Evolutionary conservation across 2,113 vertebrate species (phyloP).

Genomic region (Varanus salvator): DNA sequence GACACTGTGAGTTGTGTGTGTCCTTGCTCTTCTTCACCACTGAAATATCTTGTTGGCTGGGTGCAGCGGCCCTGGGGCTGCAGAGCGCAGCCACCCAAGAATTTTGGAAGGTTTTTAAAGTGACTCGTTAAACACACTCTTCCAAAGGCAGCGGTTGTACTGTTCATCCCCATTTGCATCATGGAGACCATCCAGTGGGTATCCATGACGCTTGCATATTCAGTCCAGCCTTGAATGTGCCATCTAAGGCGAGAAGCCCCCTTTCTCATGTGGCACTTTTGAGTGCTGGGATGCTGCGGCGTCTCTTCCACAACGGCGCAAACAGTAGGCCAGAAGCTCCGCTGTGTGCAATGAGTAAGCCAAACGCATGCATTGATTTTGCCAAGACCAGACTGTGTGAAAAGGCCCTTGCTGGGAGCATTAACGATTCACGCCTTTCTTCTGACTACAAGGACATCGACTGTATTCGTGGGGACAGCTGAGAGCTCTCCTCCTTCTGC

Average conservation of each 20-base stretch:
- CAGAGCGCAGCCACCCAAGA: too few species aligned
- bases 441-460: rapidly evolving
- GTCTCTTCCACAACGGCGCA: background rate
- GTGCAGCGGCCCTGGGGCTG: background rate
- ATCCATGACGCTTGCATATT: background rate
- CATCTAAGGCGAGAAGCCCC: background rate
- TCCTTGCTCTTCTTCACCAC: background rate
- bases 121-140: background rate
- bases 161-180: background rate
- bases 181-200: background rate
- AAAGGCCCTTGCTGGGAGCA: background rate
- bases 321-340: background rate
- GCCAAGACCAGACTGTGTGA: background rate
- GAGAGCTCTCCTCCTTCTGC: background rate
- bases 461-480: background rate
- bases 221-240: too few species aligned
- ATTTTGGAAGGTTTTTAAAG: background rate
- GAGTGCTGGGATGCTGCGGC: background rate
- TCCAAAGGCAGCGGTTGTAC: background rate
- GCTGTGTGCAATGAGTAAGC: background rate
- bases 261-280: background rate
- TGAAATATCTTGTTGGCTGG: background rate
- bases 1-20: background rate
- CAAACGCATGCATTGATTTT: background rate
- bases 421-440: background rate